Base-by-base conservation (phyloP, 2,113 vertebrate genomes). In the Misgurnus mizolepis region DNA sequence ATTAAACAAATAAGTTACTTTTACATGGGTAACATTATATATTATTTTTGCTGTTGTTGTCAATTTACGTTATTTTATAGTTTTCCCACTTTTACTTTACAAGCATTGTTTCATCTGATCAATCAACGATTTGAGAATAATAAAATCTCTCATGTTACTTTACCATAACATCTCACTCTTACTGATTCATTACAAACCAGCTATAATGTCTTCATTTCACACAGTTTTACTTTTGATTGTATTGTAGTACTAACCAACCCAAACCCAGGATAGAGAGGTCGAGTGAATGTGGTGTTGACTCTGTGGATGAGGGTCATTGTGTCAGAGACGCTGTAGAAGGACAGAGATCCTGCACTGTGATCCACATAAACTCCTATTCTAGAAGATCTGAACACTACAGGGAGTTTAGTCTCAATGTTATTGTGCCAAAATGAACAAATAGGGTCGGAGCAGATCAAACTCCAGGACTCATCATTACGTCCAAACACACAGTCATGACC, bases 341-440 rank as follows among this genome's bases (percentile, higher is more conserved):
- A 75, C 58, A 75, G 58, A 75, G 14, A 49, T 45, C 72, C 72
- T 49, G 72, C 53, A 73, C 39, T 2, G 70, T 72, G 70, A 74
- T 74, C 71, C 71, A 61, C 39, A 74, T 74, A 61, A 40, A 74
- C 71, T 27, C 71, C 71, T 61, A 74, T 61, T 74, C 40, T 74
- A 15, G 1, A 61, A 0, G 40, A 61, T 39, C 5, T 61, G 71
- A 39, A 27, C 9, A 74, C 18, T 0, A 0, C 10, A 3, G 12
- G 71, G 40, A 74, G 56, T 45, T 74, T n/a, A 74, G 56, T 74
- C 71, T 61, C 56, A 5, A 1, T 74, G 41, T 10, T 1, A 17
- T 61, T 61, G 56, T 61, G 71, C 22, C 56, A 74, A 12, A 61
- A 74, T 60, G 56, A 74, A 9, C 27, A 74, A 74, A 39, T 74